Conservation (phyloP, 2,113 vertebrate genomes). For the Cyprinodon tularosa region DNA sequence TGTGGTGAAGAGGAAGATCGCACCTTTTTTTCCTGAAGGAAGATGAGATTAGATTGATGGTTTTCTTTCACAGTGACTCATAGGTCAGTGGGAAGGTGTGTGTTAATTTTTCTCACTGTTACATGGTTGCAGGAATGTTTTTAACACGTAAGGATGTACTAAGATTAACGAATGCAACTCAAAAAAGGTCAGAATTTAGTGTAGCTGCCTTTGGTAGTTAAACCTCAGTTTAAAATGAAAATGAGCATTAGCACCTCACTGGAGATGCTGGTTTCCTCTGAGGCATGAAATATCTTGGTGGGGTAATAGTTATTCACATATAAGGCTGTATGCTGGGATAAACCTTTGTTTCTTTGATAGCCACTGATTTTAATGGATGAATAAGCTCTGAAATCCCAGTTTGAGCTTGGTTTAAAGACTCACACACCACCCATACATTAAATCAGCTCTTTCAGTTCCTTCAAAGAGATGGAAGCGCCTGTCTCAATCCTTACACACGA, state of each 20-base stretch:
- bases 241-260: neutral
- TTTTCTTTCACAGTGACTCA: conserved; percentile 37
- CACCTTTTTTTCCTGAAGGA: neutral
- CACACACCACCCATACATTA: conserved; percentile 59
- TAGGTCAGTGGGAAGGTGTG: conserved; percentile 39
- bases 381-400: conserved; percentile 57
- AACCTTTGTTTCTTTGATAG: conserved; percentile 54
- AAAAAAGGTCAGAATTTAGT: neutral
- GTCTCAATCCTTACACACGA: conserved; percentile 18
- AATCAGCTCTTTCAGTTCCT: conserved; percentile 66
- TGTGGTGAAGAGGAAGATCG: conserved; percentile 16
- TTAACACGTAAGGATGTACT: conserved; percentile 1
- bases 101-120: conserved; percentile 9
- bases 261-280: neutral
- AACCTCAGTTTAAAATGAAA: neutral
- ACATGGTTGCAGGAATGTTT: conserved; percentile 1
- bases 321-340: neutral
- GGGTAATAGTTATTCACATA: neutral
- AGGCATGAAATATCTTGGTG: neutral
- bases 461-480: conserved; percentile 38
- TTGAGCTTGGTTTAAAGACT: conserved; percentile 43
- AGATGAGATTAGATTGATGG: conserved; percentile 8
- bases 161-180: neutral
- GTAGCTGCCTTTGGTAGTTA: neutral
- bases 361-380: conserved; percentile 65